A percentile compares a stretch with the other conserved stretches of the same genome.
Conservation (phyloP, 2,888 invertebrate genomes). For the Athripsodes cinereus region DNA sequence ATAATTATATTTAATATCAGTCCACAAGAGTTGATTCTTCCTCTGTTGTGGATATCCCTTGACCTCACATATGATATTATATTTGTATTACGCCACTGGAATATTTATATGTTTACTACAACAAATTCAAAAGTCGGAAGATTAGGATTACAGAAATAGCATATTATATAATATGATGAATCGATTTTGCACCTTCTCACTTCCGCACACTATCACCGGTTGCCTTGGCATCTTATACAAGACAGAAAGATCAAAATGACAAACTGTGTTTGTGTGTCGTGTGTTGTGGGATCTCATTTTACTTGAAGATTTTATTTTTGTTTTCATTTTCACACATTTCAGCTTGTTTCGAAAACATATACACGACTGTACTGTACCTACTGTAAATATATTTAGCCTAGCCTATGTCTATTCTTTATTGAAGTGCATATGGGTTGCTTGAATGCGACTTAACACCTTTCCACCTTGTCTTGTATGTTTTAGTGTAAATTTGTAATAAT, state of each 20-base stretch:
- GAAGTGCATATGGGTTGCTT: not conserved
- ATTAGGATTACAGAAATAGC: too few species aligned
- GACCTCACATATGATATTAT: too few species aligned
- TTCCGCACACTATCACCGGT: slow-evolving; percentile 37
- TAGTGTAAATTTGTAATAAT: not conserved
- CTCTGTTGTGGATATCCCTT: too few species aligned
- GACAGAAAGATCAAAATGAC: slow-evolving; percentile 23
- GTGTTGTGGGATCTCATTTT: slow-evolving; percentile 28
- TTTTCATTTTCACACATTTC: slow-evolving; percentile 22
- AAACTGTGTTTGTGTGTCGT: slow-evolving; percentile 32
- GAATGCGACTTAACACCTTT: not conserved
- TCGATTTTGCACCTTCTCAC: slow-evolving; percentile 62
- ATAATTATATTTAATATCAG: too few species aligned
- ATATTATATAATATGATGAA: slow-evolving; percentile 33
- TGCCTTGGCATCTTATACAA: slow-evolving; percentile 25
- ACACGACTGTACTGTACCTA: not conserved
- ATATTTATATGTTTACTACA: too few species aligned
- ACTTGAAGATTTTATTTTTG: slow-evolving; percentile 22
- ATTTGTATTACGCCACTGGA: too few species aligned
- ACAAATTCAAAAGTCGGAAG: too few species aligned
- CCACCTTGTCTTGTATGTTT: not conserved
- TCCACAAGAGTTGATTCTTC: too few species aligned
- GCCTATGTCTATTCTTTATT: too few species aligned
- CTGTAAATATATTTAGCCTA: not conserved
- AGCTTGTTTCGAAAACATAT: slow-evolving; percentile 23